phyloP scores from a whole-genome alignment of 2,888 invertebrate species.

The Schizaphis graminum region DNA sequence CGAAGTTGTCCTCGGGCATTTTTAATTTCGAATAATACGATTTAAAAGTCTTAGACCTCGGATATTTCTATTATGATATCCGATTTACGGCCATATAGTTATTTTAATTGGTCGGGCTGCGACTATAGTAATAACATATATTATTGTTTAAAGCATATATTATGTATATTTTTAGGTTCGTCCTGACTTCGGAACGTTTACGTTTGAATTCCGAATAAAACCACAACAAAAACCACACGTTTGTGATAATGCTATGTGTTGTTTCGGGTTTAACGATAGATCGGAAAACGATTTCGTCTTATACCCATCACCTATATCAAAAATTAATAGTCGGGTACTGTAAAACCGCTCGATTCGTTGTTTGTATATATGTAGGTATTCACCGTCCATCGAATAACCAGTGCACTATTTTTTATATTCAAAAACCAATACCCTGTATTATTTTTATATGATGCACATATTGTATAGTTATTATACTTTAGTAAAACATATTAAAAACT shows the following conservation, averaged over 20 bases:
- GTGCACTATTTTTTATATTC: not conserved
- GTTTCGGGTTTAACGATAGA: not conserved
- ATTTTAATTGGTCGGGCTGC: constrained; percentile 17
- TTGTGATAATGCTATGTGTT: not conserved
- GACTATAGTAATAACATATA: not conserved
- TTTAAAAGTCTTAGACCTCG: constrained; percentile 13
- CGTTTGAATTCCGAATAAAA: not conserved
- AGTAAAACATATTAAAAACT: not conserved
- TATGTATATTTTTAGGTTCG: not conserved
- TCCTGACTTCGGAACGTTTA: not conserved
- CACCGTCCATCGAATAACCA: not conserved
- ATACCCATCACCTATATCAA: not conserved
- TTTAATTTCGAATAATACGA: constrained; percentile 37
- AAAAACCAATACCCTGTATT: not conserved
- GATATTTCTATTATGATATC: not conserved
- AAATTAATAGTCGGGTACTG: not conserved
- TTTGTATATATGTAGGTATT: not conserved
- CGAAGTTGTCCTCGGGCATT: constrained; percentile 46
- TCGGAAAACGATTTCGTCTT: not conserved
- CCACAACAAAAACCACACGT: not conserved
- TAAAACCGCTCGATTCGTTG: not conserved
- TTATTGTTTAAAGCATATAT: not conserved
- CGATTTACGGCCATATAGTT: not conserved
- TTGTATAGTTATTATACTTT: not conserved
- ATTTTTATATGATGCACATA: too few relatives aligned